Conservation (phyloP, 2,797 vertebrate species). For the Toxotes lorentzi region DNA sequence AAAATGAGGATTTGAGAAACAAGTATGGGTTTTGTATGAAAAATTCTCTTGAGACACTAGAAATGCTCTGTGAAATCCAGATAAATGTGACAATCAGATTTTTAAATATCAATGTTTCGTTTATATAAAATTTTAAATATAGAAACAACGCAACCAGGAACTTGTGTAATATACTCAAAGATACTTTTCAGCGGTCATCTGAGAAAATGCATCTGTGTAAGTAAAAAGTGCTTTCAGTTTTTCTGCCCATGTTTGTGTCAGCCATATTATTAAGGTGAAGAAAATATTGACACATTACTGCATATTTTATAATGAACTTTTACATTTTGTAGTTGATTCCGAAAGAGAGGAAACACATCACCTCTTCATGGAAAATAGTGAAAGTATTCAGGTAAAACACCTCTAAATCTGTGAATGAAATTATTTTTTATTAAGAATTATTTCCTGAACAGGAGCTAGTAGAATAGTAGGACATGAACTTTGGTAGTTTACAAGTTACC, state of each 20-base stretch:
- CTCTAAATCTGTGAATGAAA: neutral
- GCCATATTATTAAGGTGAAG: neutral
- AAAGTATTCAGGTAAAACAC: constrained; percentile 86
- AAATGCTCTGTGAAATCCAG: neutral
- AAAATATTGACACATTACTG: neutral
- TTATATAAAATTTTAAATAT: constrained; percentile 45
- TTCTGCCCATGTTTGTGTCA: neutral
- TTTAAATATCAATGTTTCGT: constrained; percentile 8
- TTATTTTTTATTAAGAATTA: neutral
- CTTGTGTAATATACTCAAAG: constrained; percentile 92
- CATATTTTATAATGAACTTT: neutral
- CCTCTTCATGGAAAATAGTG: constrained; percentile 87
- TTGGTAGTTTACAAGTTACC: constrained; percentile 1
- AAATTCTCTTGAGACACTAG: neutral
- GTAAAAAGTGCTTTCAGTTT: constrained; percentile 49
- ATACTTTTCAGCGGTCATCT: constrained; percentile 89
- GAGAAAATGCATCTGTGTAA: constrained; percentile 94
- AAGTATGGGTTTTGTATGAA: constrained; percentile 85
- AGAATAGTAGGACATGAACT: neutral
- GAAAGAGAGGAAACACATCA: constrained; percentile 93
- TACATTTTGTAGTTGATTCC: constrained; percentile 87
- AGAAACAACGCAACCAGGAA: constrained; percentile 91
- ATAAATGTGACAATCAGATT: neutral
- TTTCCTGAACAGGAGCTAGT: neutral
- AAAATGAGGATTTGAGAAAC: constrained; percentile 93